phyloP scores from a whole-genome alignment of 2,113 vertebrate genomes.

The Chamaea fasciata region DNA sequence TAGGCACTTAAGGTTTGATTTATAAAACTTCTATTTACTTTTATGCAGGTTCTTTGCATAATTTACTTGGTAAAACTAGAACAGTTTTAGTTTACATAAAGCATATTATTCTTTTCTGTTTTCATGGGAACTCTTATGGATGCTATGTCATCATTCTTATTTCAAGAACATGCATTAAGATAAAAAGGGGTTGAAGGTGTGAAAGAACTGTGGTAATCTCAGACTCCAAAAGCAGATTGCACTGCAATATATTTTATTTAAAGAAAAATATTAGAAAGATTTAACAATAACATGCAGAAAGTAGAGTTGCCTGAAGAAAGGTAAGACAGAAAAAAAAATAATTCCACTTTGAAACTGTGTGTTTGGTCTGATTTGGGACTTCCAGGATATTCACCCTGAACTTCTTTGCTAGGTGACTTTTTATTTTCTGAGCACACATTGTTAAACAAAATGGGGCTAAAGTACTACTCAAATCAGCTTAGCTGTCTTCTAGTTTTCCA shows the following conservation, averaged over 20 bases:
- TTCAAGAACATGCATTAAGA: background rate
- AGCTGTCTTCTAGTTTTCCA: background rate
- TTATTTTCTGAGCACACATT: background rate
- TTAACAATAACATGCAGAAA: background rate
- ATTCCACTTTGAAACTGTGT: background rate
- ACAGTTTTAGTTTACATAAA: background rate
- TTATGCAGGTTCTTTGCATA: background rate
- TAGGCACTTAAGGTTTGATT: conserved; percentile 33
- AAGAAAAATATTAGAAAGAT: background rate
- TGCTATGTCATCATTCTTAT: conserved; percentile 8
- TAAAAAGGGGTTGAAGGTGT: background rate
- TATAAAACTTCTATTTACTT: conserved; percentile 33
- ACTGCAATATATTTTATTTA: conserved; percentile 3
- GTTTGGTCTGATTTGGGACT: background rate
- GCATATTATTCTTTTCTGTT: background rate
- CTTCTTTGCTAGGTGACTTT: background rate
- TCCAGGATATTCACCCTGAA: background rate
- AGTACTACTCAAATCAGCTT: background rate
- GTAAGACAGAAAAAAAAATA: background rate
- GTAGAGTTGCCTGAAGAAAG: background rate
- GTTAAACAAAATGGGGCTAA: background rate
- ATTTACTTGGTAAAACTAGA: conserved; percentile 13
- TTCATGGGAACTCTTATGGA: conserved; percentile 12
- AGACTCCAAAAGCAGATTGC: background rate
- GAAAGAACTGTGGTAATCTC: background rate